Conservation (phyloP, 2,113 vertebrate species). For the Dromiciops gliroides region DNA sequence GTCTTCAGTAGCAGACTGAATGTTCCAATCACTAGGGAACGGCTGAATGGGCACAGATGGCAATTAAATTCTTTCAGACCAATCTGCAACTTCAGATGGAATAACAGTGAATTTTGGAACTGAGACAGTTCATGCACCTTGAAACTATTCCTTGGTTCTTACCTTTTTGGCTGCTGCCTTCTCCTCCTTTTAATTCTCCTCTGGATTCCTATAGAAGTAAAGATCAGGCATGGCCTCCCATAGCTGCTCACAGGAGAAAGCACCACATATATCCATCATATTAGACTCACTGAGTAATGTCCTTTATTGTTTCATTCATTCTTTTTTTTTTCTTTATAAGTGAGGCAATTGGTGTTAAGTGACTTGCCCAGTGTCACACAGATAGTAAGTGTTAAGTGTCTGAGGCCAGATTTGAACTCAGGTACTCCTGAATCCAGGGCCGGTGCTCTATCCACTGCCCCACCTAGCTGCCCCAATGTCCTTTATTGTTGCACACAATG, state of each 20-base stretch:
- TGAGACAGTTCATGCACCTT: conserved; percentile 96
- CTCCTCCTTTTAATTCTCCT: conserved; percentile 99
- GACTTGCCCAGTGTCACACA: too few species aligned
- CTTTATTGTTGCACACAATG: conserved; percentile 99
- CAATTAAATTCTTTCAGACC: conserved; percentile 97
- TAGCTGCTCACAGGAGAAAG: conserved; percentile 95
- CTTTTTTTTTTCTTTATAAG: too few species aligned
- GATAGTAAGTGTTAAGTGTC: too few species aligned
- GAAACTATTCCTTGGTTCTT: conserved; percentile 97
- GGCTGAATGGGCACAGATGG: conserved; percentile 97
- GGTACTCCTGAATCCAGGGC: too few species aligned
- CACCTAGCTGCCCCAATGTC: too few species aligned
- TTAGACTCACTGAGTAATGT: conserved; percentile 95
- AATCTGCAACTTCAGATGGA: conserved; percentile 95
- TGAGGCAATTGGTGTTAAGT: too few species aligned
- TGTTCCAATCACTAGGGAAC: conserved; percentile 96
- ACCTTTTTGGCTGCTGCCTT: conserved; percentile 97
- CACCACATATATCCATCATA: conserved; percentile 99
- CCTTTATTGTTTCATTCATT: conserved; percentile 99
- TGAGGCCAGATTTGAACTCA: too few species aligned
- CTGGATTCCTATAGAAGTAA: conserved; percentile 98
- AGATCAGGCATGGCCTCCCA: conserved; percentile 99
- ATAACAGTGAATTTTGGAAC: conserved; percentile 89
- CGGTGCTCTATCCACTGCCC: too few species aligned
- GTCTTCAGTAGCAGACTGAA: conserved; percentile 95